These are phyloP conservation scores for Lophochroa leadbeateri DNA, from an alignment of 2,113 vertebrate genomes.

Conservation along the genomic window DNA sequence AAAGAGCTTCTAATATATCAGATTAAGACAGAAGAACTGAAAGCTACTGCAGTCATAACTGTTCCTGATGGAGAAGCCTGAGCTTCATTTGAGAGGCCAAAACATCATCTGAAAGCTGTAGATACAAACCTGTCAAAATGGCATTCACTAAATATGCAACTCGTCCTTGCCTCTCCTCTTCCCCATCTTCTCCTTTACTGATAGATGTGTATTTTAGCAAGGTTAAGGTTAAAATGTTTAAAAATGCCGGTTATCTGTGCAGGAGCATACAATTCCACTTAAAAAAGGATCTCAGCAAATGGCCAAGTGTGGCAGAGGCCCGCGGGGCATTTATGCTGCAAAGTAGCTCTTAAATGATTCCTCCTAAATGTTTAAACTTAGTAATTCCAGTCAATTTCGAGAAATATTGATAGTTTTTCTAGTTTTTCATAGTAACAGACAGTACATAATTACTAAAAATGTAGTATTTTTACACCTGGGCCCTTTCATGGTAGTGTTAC, in stretches of 20 bases:
- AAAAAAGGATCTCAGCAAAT: background rate
- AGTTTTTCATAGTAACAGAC: background rate
- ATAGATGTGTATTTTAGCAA: background rate
- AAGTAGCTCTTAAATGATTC: background rate
- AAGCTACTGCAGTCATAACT: background rate
- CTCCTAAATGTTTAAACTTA: conserved; percentile 15
- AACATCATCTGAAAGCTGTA: background rate
- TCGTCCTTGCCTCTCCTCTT: background rate
- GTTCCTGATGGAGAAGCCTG: background rate
- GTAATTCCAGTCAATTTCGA: conserved; percentile 5
- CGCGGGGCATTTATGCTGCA: background rate
- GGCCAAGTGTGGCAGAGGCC: background rate
- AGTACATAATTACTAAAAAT: conserved; percentile 27
- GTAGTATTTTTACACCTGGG: conserved; percentile 68
- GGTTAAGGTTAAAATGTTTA: background rate
- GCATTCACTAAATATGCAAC: background rate
- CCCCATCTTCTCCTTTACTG: background rate
- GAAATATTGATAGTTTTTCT: conserved; percentile 16
- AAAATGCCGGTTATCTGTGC: background rate
- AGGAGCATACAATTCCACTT: background rate
- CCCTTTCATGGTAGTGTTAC: conserved; percentile 30
- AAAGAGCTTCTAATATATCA: background rate
- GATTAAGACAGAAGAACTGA: background rate
- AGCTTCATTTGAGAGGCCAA: background rate
- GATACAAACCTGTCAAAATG: background rate